These are phyloP conservation scores for Salmo trutta DNA, from an alignment of 2,797 vertebrate species.

Conservation along the genomic window DNA sequence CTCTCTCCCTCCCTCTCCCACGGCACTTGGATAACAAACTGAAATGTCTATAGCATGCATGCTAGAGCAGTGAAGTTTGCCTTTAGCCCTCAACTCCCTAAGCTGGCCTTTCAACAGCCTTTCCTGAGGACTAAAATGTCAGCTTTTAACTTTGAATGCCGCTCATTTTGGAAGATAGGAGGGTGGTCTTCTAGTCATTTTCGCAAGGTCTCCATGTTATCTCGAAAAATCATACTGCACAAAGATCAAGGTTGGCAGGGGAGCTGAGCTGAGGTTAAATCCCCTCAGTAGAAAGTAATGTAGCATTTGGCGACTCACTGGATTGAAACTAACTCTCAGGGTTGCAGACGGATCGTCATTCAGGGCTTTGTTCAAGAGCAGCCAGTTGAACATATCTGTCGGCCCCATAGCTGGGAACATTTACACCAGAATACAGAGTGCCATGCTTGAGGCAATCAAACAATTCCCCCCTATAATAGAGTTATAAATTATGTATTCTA, in stretches of 20 bases:
- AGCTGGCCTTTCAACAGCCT: background rate
- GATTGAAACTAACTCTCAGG: constrained; percentile 37
- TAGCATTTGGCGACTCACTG: constrained; percentile 42
- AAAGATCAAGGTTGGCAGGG: background rate
- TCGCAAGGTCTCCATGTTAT: background rate
- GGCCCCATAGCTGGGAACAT: constrained; percentile 43
- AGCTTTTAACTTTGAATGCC: background rate
- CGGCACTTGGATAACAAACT: background rate
- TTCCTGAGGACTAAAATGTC: constrained; percentile 6
- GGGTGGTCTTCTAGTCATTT: background rate
- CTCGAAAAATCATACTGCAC: background rate
- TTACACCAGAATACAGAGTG: constrained; percentile 43
- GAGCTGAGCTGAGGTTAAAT: constrained; percentile 8
- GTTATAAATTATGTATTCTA: background rate
- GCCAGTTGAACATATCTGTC: constrained; percentile 53
- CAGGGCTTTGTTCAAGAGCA: constrained; percentile 46
- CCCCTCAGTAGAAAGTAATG: constrained; percentile 27
- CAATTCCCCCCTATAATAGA: constrained; percentile 9
- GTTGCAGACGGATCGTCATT: constrained; percentile 40
- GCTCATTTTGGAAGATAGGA: background rate
- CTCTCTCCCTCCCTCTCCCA: too few relatives aligned
- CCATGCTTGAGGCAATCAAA: constrained; percentile 31
- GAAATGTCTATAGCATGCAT: background rate
- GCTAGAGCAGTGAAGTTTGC: background rate
- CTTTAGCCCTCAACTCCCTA: background rate